Conservation (phyloP, 2,888 invertebrate genomes). For the Craniophora ligustri region DNA sequence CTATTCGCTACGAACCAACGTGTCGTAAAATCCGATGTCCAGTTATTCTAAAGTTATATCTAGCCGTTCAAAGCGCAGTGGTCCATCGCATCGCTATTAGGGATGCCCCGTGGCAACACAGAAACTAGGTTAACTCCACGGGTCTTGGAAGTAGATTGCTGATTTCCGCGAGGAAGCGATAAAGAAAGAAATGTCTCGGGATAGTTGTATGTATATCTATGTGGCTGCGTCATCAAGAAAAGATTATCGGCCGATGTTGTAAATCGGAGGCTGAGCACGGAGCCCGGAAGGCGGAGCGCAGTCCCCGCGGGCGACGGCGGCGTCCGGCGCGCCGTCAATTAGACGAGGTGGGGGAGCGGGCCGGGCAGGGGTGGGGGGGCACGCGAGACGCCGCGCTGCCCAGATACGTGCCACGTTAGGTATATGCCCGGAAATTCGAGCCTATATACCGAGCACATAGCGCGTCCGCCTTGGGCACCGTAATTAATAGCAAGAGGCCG, state of each 20-base stretch:
- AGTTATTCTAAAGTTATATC: constrained; percentile 28
- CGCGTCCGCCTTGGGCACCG: constrained; percentile 62
- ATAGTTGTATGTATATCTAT: constrained; percentile 39
- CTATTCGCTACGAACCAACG: constrained; percentile 26
- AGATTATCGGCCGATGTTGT: constrained; percentile 86
- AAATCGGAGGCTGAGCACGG: constrained; percentile 72
- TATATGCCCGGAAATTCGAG: constrained; percentile 82
- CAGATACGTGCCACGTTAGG: constrained; percentile 69
- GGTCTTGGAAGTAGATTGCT: constrained; percentile 32
- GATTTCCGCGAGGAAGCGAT: constrained; percentile 48
- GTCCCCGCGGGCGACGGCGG: constrained; percentile 78
- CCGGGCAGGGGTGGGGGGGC: constrained; percentile 59
- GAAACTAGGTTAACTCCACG: constrained; percentile 33
- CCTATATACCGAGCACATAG: constrained; percentile 71
- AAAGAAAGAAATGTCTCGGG: constrained; percentile 38
- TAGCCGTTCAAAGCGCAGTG: constrained; percentile 25
- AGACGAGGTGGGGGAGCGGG: constrained; percentile 71
- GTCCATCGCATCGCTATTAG: constrained; percentile 22
- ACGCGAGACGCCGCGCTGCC: constrained; percentile 64
- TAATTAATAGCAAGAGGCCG: constrained; percentile 77
- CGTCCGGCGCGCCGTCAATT: constrained; percentile 85
- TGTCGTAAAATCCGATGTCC: constrained; percentile 48
- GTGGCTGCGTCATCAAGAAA: constrained; percentile 80
- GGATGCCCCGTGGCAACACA: constrained; percentile 31
- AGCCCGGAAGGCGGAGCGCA: constrained; percentile 77